Evolutionary conservation across 2,888 invertebrate genomes (phyloP).

Genomic region (Steinernema carpocapsae): DNA sequence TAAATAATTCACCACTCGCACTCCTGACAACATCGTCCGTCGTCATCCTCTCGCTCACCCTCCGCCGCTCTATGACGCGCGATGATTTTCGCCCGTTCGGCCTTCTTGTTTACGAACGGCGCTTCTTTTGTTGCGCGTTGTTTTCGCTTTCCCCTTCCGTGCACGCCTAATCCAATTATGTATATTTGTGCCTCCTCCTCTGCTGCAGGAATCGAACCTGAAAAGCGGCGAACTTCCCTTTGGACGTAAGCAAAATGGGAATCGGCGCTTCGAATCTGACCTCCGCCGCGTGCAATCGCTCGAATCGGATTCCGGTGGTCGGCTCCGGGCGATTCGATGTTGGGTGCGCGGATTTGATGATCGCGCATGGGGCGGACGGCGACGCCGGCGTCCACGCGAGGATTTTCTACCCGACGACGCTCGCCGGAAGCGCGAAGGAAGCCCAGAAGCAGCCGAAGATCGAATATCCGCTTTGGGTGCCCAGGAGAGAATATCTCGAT

Average conservation of each 20-base stretch:
- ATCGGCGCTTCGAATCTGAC: constrained; percentile 13
- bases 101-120: no score
- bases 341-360: constrained; percentile 75
- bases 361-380: constrained; percentile 70
- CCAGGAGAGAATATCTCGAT: constrained; percentile 73
- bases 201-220: no score
- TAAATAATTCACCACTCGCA: no score
- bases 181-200: no score
- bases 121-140: no score
- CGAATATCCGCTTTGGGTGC: constrained; percentile 74
- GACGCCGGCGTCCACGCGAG: constrained; percentile 74
- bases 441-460: not conserved
- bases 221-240: no score
- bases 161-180: no score
- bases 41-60: no score
- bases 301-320: constrained; percentile 36
- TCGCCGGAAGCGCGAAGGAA: constrained; percentile 52
- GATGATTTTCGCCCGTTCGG: no score
- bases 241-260: constrained; percentile 11
- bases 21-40: no score
- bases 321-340: constrained; percentile 72
- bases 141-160: no score
- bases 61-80: no score
- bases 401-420: constrained; percentile 74
- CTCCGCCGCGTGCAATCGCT: constrained; percentile 7